Base-by-base conservation (phyloP, 2,113 vertebrate genomes). In the Junco hyemalis region DNA sequence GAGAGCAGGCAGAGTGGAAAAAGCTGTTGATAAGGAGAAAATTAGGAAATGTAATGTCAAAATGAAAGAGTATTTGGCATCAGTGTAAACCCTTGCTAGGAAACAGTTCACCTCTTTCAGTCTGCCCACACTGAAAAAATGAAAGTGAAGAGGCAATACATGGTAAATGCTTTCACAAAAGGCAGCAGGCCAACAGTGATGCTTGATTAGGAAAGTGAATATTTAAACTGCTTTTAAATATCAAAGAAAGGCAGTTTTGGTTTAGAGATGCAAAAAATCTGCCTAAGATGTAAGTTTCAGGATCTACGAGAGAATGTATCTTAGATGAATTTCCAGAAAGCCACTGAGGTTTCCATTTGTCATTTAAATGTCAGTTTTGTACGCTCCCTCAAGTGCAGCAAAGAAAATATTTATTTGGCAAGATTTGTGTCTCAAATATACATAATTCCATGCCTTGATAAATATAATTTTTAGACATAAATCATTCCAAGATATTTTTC, bases 11-110 rank as follows among this genome's bases (percentile, higher is more conserved):
- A 94, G 93, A 86, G 25, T 70, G 56, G 73, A 76, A 68, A 96
- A 92, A 36, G 24, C 18, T 90, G 21, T 88, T 79, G 61, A 68
- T 70, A 92, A 83, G 5, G 6, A 8, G 36, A 73, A 45, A 16
- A 42, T 42, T 42, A 42, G 57, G 36, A 91, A 92, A 86, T 47
- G 3, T 26, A 84, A 79, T 70, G 42, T 83, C 40, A 93, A 91
- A 95, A 85, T 90, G 28, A 92, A 93, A 93, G 72, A 28, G 25
- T 92, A 45, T 33, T 86, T 92, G 70, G 25, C 63, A 44, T 31
- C 38, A 36, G 35, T 78, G 83, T 74, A 64, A 93, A 53, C 22
- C 28, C 48, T 51, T 96, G 28, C 47, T 79, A 65, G 38, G 48
- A 71, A 89, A 68, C 17, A 81, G 38, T 19, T 96, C 54, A 92